Percentiles rank a stretch among this genome's conserved stretches.
Conservation (phyloP, 35 echinoderm and acorn worm species). For the Apostichopus japonicus region DNA sequence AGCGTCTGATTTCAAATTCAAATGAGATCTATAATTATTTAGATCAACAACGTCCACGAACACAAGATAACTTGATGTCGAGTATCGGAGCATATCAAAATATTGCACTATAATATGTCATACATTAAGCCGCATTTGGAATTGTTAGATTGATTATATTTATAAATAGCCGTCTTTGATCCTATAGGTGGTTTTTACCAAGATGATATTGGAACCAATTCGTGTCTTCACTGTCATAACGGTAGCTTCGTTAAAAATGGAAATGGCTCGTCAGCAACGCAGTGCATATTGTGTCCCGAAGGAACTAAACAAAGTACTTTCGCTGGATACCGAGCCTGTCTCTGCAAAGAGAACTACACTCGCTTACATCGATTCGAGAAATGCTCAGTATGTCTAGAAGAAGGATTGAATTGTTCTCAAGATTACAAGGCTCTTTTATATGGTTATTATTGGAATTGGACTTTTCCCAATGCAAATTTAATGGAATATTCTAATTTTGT, state of each 20-base stretch:
- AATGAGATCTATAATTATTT: too few species aligned
- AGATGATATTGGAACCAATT: conserved; percentile 1
- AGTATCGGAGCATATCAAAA: too few species aligned
- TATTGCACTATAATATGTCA: too few species aligned
- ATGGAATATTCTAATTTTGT: conserved; percentile 22
- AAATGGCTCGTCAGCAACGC: not conserved
- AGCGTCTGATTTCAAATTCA: too few species aligned
- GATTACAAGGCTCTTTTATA: conserved; percentile 33
- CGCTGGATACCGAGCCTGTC: conserved; percentile 61
- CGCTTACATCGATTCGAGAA: conserved; percentile 48
- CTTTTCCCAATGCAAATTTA: not conserved
- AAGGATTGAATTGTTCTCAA: conserved; percentile 56
- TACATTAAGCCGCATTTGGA: too few species aligned
- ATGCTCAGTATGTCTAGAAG: conserved; percentile 32
- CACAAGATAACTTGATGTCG: too few species aligned
- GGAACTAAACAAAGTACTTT: conserved; percentile 36
- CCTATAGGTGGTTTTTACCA: conserved; percentile 61
- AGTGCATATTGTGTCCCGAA: conserved; percentile 55
- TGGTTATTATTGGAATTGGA: conserved; percentile 67
- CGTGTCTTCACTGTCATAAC: conserved; percentile 23
- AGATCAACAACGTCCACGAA: too few species aligned
- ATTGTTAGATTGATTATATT: not conserved
- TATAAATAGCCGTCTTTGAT: not conserved
- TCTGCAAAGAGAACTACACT: conserved; percentile 40
- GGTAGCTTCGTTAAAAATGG: conserved; percentile 35